Evolutionary conservation across 2,113 vertebrate species (phyloP), one percentile per base, ranked within the genome.

Genomic region (Coryphaenoides rupestris): DNA sequence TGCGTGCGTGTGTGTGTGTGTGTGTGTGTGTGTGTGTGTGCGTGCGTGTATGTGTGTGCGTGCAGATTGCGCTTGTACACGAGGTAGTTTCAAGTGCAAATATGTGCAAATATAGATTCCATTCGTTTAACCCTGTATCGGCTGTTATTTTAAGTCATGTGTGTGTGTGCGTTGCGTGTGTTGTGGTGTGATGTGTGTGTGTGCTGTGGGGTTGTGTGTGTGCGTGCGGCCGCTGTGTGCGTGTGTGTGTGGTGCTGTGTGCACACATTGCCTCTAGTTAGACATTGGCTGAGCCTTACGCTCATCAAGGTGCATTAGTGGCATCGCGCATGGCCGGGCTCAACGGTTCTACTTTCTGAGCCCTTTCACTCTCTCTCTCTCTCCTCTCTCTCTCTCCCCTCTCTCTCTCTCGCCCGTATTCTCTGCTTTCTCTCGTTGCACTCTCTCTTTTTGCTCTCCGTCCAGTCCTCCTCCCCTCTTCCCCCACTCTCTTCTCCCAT

Each of bases 301-400:
- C 93, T 94, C 89, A 93, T 94, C 93, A 92, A 85, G 80, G 91
- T 86, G 78, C 87, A 88, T 93, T 91, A 92, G 83, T 70, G 89
- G n/a, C n/a, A n/a, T n/a, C 89, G 89, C 87, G 89, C 89, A 90
- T 89, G 88, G 88, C 76, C 81, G 81, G 62, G 62, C 63, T 57
- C 64, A 68, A 61, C 62, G 73, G n/a, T 69, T 76, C 68, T 65
- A 50, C 70, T 69, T 84, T 81, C 79, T 81, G 62, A 82, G 78
- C 77, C 75, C 66, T 81, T 76, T 84, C 82, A 78, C 40, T 71
- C 65, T 53, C 28, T 60, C 19, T 54, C 23, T 52, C 46, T 40
- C 17, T 65, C n/a, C 22, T 55, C 47, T 50, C 13, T 45, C 40
- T 45, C 40, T 45, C 40, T 12, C n/a, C 77, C 75, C 66, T 81